Evolutionary conservation across 2,888 invertebrate species (phyloP).

Genomic region (Heterodera filipjevi): DNA sequence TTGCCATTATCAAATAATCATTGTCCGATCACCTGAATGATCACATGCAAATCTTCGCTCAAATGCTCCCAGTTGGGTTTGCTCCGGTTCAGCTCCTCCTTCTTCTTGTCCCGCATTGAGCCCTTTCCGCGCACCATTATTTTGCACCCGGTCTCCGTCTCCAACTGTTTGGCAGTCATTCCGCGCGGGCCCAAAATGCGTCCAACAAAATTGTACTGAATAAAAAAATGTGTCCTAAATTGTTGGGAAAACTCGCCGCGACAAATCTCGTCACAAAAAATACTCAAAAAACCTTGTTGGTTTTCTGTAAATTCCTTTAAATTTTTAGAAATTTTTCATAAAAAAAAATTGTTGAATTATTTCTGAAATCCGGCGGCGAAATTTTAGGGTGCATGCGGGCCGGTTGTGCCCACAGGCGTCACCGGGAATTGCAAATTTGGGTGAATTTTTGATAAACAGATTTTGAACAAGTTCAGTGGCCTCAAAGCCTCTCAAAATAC

Average conservation of each 20-base stretch:
- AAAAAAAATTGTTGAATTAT: too few relatives aligned
- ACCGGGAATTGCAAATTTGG: too few relatives aligned
- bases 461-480: too few relatives aligned
- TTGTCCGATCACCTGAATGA: conserved; percentile 75
- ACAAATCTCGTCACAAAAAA: too few relatives aligned
- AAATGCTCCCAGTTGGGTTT: conserved; percentile 99
- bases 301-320: too few relatives aligned
- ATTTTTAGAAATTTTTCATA: too few relatives aligned
- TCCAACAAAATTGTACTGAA: conserved; percentile 86
- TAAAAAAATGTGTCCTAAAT: neutral
- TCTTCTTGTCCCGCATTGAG: conserved; percentile 64
- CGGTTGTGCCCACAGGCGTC: too few relatives aligned
- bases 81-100: conserved; percentile 97
- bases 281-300: too few relatives aligned
- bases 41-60: conserved; percentile 90
- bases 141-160: conserved; percentile 99
- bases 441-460: too few relatives aligned
- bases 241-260: neutral
- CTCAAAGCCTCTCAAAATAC: too few relatives aligned
- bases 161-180: conserved; percentile 99
- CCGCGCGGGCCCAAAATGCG: conserved; percentile 98
- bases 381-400: too few relatives aligned
- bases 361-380: too few relatives aligned
- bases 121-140: conserved; percentile 86
- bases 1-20: neutral